phyloP scores from a whole-genome alignment of 2,113 vertebrate genomes.

The Crotalus horridus region DNA sequence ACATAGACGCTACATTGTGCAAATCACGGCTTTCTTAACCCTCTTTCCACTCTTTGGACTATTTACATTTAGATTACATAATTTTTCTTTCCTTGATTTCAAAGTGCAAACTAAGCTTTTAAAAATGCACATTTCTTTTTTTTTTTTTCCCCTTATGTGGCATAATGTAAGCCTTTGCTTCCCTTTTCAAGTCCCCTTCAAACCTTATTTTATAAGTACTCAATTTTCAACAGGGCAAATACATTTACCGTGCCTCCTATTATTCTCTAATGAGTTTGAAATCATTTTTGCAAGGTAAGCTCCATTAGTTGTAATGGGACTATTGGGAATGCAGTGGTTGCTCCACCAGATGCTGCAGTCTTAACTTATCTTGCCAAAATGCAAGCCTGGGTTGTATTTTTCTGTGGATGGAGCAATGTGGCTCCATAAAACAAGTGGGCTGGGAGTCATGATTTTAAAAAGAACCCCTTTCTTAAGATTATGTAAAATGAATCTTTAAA shows the following conservation, averaged over 20 bases:
- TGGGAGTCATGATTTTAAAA: not conserved
- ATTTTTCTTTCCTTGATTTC: not conserved
- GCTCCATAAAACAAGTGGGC: not conserved
- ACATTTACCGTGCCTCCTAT: not conserved
- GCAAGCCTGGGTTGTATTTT: conserved; percentile 1
- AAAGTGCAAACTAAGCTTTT: conserved; percentile 8
- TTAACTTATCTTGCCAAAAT: not conserved
- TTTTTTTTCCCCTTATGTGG: not conserved
- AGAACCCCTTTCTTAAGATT: not conserved
- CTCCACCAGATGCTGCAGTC: not conserved
- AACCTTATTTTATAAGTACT: not conserved
- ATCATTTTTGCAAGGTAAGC: not conserved
- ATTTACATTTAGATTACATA: conserved; percentile 33
- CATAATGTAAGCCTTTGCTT: not conserved
- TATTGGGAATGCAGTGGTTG: not conserved
- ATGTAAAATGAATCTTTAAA: not conserved
- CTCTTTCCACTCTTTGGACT: not conserved
- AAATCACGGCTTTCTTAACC: not conserved
- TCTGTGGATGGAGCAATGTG: not conserved
- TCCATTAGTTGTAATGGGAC: not conserved
- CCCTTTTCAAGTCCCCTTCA: conserved; percentile 13
- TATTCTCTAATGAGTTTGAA: conserved; percentile 10
- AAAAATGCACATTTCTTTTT: not conserved
- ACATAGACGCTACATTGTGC: not conserved
- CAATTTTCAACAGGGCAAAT: not conserved